Conservation (phyloP, 2,888 invertebrate genomes). For the Chelonus formosanus region DNA sequence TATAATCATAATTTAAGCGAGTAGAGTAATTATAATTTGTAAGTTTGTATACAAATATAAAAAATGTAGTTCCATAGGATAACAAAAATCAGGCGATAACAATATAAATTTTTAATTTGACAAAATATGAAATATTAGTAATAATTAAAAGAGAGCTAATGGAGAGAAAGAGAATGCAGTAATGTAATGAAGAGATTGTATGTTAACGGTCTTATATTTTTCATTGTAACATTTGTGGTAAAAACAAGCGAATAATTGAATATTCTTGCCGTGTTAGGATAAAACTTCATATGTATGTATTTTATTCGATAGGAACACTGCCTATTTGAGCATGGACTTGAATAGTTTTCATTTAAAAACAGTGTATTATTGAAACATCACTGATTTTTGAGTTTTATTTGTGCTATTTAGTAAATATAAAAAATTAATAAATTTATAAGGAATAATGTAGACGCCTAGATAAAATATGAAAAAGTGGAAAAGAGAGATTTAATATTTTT, state of each 20-base stretch:
- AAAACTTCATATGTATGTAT: slow-evolving; percentile 2
- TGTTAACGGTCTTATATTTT: no score
- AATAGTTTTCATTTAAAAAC: background rate
- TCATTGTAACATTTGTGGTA: no score
- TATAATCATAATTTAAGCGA: slow-evolving; percentile 17
- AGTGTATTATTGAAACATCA: background rate
- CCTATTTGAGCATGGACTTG: background rate
- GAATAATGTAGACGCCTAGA: slow-evolving; percentile 11
- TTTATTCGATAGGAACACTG: background rate
- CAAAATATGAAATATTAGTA: background rate
- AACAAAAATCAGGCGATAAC: slow-evolving; percentile 28
- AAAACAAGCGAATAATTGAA: no score
- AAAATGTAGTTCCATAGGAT: slow-evolving; percentile 32
- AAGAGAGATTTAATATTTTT: slow-evolving; percentile 30
- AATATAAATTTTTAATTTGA: slow-evolving; percentile 40
- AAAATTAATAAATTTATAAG: background rate
- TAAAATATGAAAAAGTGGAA: slow-evolving; percentile 6
- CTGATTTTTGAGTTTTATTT: background rate
- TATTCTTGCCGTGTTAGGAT: background rate
- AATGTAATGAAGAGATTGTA: no score
- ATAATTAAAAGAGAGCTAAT: no score
- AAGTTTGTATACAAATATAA: slow-evolving; percentile 63
- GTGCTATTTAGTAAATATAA: background rate
- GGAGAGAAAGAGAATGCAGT: no score
- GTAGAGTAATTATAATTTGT: slow-evolving; percentile 50